Conservation (phyloP, 2,797 vertebrate genomes). For the Peromyscus aztecus region DNA sequence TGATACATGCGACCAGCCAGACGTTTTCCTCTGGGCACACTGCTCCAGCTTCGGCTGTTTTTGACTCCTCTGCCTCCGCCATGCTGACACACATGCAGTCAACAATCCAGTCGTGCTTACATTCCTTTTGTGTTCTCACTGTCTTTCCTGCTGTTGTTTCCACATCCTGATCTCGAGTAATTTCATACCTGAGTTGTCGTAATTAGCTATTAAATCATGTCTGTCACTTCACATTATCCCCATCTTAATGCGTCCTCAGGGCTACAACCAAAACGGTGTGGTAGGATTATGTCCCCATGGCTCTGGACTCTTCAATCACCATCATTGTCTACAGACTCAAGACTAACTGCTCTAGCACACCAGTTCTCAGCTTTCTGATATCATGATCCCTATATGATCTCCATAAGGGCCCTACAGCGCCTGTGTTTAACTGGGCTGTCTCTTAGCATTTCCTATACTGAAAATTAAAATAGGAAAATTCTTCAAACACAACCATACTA, state of each 20-base stretch:
- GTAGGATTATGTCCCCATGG: background rate
- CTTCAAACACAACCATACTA: background rate
- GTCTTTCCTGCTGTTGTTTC: slow-evolving; percentile 23
- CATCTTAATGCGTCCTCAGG: background rate
- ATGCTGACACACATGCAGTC: background rate
- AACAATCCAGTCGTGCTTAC: slow-evolving; percentile 22
- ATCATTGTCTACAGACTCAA: background rate
- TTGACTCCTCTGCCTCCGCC: background rate
- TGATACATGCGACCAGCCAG: background rate
- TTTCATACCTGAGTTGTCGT: slow-evolving; percentile 58
- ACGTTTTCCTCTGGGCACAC: background rate
- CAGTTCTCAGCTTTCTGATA: background rate
- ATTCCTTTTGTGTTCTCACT: slow-evolving; percentile 24
- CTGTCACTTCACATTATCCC: slow-evolving; percentile 10
- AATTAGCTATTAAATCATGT: slow-evolving; percentile 55
- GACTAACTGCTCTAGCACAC: background rate
- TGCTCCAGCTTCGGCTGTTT: background rate
- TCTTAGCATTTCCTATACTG: background rate
- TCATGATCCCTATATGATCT: background rate
- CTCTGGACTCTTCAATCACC: background rate
- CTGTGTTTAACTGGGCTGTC: background rate
- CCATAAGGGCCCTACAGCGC: background rate
- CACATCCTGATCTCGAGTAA: slow-evolving; percentile 1
- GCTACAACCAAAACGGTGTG: background rate
- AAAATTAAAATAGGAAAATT: slow-evolving; percentile 44